These are phyloP conservation scores for Drosophila meridiana DNA, from an alignment of 2,888 invertebrate genomes.

Conservation along the genomic window DNA sequence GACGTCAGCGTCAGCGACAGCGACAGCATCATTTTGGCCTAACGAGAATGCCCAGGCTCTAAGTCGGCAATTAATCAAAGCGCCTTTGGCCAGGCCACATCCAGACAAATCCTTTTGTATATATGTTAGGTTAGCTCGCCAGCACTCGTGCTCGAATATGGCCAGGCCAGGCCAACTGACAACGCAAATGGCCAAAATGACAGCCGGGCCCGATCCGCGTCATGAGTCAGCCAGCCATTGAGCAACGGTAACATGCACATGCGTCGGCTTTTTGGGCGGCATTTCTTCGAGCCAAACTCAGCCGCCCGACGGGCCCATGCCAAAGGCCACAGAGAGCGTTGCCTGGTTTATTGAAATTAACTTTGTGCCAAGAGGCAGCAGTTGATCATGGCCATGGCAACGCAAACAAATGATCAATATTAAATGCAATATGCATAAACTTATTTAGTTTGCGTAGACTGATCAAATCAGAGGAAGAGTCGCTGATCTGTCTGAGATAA, in stretches of 20 bases:
- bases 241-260: conserved; percentile 76
- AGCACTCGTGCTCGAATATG: conserved; percentile 60
- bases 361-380: conserved; percentile 30
- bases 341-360: conserved; percentile 76
- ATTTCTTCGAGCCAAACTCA: conserved; percentile 41
- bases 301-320: conserved; percentile 47
- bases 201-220: conserved; percentile 70
- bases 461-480: background rate
- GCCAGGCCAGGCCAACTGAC: conserved; percentile 74
- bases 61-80: conserved; percentile 81
- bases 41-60: conserved; percentile 65
- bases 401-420: background rate
- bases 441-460: conserved; percentile 13
- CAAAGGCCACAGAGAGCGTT: conserved; percentile 63
- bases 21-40: conserved; percentile 53
- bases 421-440: conserved; percentile 10
- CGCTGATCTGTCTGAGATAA: background rate
- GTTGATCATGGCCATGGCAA: conserved; percentile 10
- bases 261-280: conserved; percentile 73
- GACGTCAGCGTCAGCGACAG: conserved; percentile 45
- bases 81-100: conserved; percentile 73
- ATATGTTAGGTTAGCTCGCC: conserved; percentile 15
- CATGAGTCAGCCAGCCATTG: conserved; percentile 80
- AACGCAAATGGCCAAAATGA: conserved; percentile 81
- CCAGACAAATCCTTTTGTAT: conserved; percentile 73